A percentile compares a stretch with the other conserved stretches of the same genome.
These are phyloP conservation scores for Muscidifurax raptorellus DNA, from an alignment of 1,140 invertebrate species.

Conservation along the genomic window DNA sequence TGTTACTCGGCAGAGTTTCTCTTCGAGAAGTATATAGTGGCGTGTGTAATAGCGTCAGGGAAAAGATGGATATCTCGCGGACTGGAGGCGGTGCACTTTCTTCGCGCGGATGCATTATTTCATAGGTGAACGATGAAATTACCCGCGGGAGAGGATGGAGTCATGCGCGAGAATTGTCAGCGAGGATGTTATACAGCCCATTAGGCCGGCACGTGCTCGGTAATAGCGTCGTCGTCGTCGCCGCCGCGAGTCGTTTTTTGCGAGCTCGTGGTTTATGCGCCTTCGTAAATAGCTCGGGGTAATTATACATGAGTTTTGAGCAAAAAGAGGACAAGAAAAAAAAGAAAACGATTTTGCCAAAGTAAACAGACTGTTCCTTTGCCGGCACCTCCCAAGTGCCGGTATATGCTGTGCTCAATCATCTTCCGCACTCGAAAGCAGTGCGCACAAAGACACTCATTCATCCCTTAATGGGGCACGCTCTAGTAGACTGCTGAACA, in stretches of 20 bases:
- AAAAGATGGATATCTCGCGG: constrained; percentile 25
- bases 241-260: background rate
- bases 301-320: background rate
- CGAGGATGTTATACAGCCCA: background rate
- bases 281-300: background rate
- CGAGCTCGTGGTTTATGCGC: background rate
- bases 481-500: background rate
- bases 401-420: background rate
- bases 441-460: background rate
- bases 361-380: background rate
- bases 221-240: background rate
- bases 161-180: background rate
- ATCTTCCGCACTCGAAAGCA: background rate
- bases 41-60: background rate
- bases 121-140: constrained; percentile 6
- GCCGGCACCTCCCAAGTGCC: background rate
- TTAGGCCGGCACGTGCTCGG: background rate
- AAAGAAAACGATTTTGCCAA: background rate
- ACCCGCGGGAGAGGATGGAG: background rate
- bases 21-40: background rate
- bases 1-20: background rate
- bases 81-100: background rate
- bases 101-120: constrained; percentile 5
- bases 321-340: background rate
- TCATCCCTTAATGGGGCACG: background rate